These are phyloP conservation scores for Calliopum simillimum DNA, from an alignment of 2,888 invertebrate genomes.

Conservation along the genomic window DNA sequence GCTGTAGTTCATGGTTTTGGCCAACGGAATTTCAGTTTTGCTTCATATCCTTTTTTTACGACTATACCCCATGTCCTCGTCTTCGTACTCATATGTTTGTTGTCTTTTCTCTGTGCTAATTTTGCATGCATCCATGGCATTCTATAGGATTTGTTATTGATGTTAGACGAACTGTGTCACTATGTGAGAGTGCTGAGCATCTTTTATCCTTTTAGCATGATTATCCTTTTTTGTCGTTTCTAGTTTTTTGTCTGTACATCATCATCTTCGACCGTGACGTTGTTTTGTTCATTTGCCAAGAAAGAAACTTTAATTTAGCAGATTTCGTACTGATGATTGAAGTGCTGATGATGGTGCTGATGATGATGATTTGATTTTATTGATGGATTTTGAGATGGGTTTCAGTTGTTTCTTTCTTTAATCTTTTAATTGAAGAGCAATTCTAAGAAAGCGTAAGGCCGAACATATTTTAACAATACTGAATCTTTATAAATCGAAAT, in stretches of 20 bases:
- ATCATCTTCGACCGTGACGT: not conserved
- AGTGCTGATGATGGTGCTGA: no score
- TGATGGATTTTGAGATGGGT: no score
- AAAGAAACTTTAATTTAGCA: not conserved
- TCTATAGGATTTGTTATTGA: constrained; percentile 8
- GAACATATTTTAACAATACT: no score
- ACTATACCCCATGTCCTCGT: not conserved
- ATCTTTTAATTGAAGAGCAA: no score
- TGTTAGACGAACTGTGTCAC: constrained; percentile 17
- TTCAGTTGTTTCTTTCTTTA: no score
- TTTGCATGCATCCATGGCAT: constrained; percentile 22
- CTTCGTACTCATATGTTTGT: not conserved
- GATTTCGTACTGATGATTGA: constrained; percentile 5
- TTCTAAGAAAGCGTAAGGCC: no score
- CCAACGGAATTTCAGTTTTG: constrained; percentile 2
- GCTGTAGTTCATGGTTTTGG: constrained; percentile 6
- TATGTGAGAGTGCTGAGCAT: constrained; percentile 16
- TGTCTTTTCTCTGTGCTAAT: constrained; percentile 14
- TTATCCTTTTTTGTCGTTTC: constrained; percentile 10
- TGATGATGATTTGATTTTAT: no score
- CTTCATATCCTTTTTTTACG: constrained; percentile 5
- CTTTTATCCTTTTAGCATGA: constrained; percentile 9
- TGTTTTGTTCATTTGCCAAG: not conserved
- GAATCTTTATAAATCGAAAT: no score
- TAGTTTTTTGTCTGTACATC: no score